These are phyloP conservation scores for Oceanites oceanicus DNA, from an alignment of 2,113 vertebrate species.

Conservation along the genomic window DNA sequence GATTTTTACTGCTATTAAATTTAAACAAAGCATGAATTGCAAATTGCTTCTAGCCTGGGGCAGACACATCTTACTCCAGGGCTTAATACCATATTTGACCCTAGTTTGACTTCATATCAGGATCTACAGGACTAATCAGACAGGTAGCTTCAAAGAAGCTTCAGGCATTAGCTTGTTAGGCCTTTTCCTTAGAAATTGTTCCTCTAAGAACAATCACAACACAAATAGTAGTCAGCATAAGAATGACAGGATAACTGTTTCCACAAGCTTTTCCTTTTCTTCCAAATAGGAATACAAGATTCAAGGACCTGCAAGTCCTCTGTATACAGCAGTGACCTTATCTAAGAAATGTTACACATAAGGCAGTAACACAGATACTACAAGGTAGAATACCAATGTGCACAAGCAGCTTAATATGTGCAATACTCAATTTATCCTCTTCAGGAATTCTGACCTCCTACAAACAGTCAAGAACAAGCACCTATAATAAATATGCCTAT, in stretches of 20 bases:
- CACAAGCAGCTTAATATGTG: not conserved
- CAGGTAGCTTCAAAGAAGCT: not conserved
- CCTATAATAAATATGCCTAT: not conserved
- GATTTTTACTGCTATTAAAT: constrained; percentile 53
- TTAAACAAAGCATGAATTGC: constrained; percentile 43
- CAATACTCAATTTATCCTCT: not conserved
- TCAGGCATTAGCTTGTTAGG: not conserved
- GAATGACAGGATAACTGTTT: not conserved
- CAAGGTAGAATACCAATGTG: accelerated
- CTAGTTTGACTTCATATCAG: constrained; percentile 34
- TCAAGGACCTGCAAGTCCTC: not conserved
- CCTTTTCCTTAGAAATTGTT: not conserved
- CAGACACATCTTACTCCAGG: constrained; percentile 44
- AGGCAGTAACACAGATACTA: not conserved
- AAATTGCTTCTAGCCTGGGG: constrained; percentile 51
- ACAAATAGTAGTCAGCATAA: not conserved
- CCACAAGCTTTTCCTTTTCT: not conserved
- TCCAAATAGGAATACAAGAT: not conserved
- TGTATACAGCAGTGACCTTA: not conserved
- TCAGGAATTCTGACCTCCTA: not conserved
- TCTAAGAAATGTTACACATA: not conserved
- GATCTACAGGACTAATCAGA: constrained; percentile 36
- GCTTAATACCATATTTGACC: constrained; percentile 51
- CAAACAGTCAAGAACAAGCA: not conserved
- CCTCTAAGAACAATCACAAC: not conserved